Evolutionary conservation across 2,113 vertebrate species (phyloP), one percentile per base, ranked within the genome.

Genomic region (Brachypteracias leptosomus): DNA sequence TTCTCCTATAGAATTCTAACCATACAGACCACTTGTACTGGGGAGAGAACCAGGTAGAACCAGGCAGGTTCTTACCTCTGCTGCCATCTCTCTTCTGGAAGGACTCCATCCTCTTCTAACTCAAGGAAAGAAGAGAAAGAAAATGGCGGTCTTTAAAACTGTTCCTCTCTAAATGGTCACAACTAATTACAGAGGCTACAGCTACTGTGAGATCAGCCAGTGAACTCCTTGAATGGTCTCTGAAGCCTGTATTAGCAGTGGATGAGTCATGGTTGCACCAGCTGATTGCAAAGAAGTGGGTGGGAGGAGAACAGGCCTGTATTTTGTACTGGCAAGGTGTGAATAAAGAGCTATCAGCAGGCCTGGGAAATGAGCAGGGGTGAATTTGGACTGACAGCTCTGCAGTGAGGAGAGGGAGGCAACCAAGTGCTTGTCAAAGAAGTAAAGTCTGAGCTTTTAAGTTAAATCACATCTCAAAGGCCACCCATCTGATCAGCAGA

Each of bases 251-350:
- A 31, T 89, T 33, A 61, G 90, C 57, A 86, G 63, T 21, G n/a
- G 49, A 72, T 96, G 95, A 96, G 68, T 96, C 93, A 95, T 8
- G 75, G 76, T 81, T 92, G 35, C 92, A 93, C 79, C 76, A 89
- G 83, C 88, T 95, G 94, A 97, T 79, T 87, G 57, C 83, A 86
- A 92, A 84, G 73, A 90, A 91, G 65, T 72, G 76, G 83, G 82
- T 90, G 85, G 85, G 83, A 96, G 80, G 68, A 72, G 85, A 90
- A 87, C 18, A 72, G n/a, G 52, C 88, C 47, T 29, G 52, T 78
- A n/a, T 52, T 86, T 90, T 55, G 12, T 67, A 33, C 72, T 62
- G 87, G 52, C 31, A 66, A 81, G 68, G 76, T 93, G 26, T 44
- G 80, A 86, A 86, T 67, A 94, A 77, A 75, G 72, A 92, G 57